phyloP scores from a whole-genome alignment of 1,140 invertebrate genomes.

The Drosophila pectinifera region DNA sequence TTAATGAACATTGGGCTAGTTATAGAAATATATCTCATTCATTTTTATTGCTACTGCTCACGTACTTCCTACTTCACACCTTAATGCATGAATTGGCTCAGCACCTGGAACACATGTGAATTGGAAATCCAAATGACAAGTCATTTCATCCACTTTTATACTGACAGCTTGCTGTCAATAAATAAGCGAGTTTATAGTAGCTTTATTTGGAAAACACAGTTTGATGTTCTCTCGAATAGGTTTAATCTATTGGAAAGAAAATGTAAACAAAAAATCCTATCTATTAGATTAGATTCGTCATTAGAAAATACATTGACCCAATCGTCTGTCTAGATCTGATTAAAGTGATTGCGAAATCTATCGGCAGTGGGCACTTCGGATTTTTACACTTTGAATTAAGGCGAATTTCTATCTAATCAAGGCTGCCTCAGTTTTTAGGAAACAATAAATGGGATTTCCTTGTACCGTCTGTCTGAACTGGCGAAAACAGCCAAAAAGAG shows the following conservation, averaged over 20 bases:
- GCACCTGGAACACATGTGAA: background rate
- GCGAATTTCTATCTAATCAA: conserved; percentile 19
- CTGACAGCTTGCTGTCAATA: background rate
- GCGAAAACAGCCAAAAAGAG: background rate
- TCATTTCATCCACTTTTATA: no score
- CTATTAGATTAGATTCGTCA: no score
- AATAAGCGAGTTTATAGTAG: background rate
- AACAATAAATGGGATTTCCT: conserved; percentile 23
- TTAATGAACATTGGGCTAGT: no score
- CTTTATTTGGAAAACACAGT: no score
- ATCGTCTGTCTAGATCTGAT: background rate
- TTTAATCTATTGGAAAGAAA: background rate
- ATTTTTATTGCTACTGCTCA: no score
- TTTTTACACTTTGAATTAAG: background rate
- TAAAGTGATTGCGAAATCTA: background rate
- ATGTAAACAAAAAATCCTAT: no score
- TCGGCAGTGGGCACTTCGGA: background rate
- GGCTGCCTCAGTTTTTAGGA: background rate
- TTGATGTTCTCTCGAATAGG: no score
- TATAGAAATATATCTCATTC: no score
- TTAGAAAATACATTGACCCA: background rate
- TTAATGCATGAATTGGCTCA: background rate
- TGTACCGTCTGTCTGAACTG: conserved; percentile 6
- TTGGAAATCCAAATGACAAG: background rate
- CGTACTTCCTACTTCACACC: background rate